Conservation (phyloP, 1,140 invertebrate species). For the Radopholus similis region DNA sequence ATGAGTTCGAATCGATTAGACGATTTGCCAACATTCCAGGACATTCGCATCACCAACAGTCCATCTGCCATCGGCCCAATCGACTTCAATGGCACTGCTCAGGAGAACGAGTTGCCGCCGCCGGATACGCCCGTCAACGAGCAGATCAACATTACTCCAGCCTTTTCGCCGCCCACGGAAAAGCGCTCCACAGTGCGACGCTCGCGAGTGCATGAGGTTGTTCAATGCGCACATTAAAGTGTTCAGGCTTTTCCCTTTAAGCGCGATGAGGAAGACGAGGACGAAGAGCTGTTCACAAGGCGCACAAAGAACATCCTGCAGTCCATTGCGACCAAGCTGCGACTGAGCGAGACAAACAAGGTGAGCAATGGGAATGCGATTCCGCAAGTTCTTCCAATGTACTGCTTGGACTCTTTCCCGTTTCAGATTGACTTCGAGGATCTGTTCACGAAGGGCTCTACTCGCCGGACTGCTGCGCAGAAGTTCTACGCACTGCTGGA, state of each 20-base stretch:
- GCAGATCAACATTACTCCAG: too few relatives aligned
- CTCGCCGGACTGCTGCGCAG: constrained; percentile 63
- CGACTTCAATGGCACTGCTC: not conserved
- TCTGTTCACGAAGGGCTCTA: constrained; percentile 41
- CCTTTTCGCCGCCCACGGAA: constrained; percentile 3
- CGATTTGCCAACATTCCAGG: too few relatives aligned
- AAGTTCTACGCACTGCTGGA: constrained; percentile 64
- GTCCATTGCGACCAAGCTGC: constrained; percentile 34
- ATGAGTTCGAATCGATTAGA: too few relatives aligned
- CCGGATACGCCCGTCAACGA: not conserved
- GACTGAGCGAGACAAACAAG: constrained; percentile 26
- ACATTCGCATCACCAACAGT: too few relatives aligned
- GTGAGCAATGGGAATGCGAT: constrained; percentile 17
- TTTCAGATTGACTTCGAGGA: constrained; percentile 44
- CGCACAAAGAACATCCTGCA: constrained; percentile 37
- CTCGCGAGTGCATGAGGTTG: not conserved
- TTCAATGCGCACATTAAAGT: not conserved
- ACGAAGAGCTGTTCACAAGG: constrained; percentile 45
- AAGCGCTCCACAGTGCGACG: not conserved
- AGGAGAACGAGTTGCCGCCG: not conserved
- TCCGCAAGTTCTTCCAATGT: not conserved
- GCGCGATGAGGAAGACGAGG: constrained; percentile 40
- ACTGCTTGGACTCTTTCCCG: constrained; percentile 1
- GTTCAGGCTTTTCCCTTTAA: not conserved
- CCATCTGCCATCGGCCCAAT: not conserved